phyloP scores from a whole-genome alignment of 1,140 invertebrate species.

The Drosophila arawakana region DNA sequence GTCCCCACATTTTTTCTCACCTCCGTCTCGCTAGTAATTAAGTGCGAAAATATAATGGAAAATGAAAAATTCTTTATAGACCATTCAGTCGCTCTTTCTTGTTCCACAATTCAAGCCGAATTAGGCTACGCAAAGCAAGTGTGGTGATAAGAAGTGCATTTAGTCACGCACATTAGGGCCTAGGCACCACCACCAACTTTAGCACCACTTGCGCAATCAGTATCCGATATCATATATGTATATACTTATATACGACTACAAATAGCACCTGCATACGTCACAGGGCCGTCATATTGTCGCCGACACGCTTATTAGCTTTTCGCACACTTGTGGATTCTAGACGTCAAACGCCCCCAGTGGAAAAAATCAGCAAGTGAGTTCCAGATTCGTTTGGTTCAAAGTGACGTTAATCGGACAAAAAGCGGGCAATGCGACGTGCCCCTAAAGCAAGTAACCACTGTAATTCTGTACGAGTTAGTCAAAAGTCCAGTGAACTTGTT shows the following conservation, averaged over 20 bases:
- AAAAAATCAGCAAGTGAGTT: slow-evolving; percentile 1
- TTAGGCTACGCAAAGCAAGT: slow-evolving; percentile 52
- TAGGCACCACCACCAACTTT: too few species aligned
- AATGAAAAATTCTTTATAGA: slow-evolving; percentile 6
- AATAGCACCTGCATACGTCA: slow-evolving; percentile 8
- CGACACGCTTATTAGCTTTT: slow-evolving; percentile 57
- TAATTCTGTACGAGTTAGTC: not conserved
- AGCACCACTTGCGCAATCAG: slow-evolving; percentile 3
- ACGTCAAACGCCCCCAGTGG: slow-evolving; percentile 4
- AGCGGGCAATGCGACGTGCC: slow-evolving; percentile 11
- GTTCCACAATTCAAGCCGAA: slow-evolving; percentile 17
- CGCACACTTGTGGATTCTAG: slow-evolving; percentile 62
- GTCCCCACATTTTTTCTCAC: not conserved
- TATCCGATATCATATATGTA: slow-evolving; percentile 10
- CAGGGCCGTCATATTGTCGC: slow-evolving; percentile 20
- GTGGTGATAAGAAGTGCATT: slow-evolving; percentile 65
- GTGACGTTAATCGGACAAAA: slow-evolving; percentile 18
- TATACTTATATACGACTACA: slow-evolving; percentile 3
- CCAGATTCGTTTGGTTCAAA: slow-evolving; percentile 14
- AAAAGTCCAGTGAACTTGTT: not conserved
- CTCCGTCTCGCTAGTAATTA: slow-evolving; percentile 34
- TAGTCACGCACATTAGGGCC: slow-evolving; percentile 66
- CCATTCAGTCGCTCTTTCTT: not conserved
- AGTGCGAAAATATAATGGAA: slow-evolving; percentile 51
- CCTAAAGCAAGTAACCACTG: not conserved